Evolutionary conservation across 2,113 vertebrate species (phyloP).

Genomic region (Dasypus novemcinctus): DNA sequence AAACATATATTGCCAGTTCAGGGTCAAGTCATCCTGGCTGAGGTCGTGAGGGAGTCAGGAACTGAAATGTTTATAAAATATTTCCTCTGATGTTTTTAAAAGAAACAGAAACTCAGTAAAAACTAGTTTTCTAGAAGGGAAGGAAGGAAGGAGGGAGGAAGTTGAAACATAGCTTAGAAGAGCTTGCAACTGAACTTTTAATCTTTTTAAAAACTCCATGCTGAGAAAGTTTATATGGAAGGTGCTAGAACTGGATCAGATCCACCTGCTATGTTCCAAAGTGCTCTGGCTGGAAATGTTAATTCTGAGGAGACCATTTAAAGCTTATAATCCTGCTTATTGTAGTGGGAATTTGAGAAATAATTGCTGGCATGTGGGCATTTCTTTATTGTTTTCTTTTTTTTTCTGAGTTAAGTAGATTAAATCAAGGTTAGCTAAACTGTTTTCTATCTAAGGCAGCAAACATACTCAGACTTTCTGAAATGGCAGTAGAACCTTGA

Average conservation of each 20-base stretch:
- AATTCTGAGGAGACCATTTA: slow-evolving; percentile 27
- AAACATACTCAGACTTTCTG: not conserved
- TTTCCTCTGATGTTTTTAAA: not conserved
- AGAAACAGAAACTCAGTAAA: not conserved
- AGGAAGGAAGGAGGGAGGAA: no score
- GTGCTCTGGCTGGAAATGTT: not conserved
- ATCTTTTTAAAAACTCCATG: slow-evolving; percentile 29
- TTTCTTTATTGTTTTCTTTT: slow-evolving; percentile 28
- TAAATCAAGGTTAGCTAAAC: slow-evolving; percentile 31
- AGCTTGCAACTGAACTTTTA: not conserved
- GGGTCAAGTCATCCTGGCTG: not conserved
- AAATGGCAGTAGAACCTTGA: not conserved
- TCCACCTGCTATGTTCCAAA: not conserved
- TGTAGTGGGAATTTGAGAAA: slow-evolving; percentile 43
- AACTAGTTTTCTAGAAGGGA: not conserved
- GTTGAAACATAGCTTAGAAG: no score
- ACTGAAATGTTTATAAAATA: not conserved
- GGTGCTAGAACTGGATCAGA: slow-evolving; percentile 57
- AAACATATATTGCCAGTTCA: not conserved
- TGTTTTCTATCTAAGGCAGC: not conserved
- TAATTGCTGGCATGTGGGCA: slow-evolving; percentile 9
- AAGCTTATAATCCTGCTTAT: slow-evolving; percentile 36
- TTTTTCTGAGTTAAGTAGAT: slow-evolving; percentile 54
- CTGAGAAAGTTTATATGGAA: slow-evolving; percentile 42
- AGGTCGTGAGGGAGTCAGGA: not conserved